A percentile compares a stretch with the other conserved stretches of the same genome.
phyloP scores from a whole-genome alignment of 2,888 invertebrate genomes.

The Scaptomyza caliginosa region DNA sequence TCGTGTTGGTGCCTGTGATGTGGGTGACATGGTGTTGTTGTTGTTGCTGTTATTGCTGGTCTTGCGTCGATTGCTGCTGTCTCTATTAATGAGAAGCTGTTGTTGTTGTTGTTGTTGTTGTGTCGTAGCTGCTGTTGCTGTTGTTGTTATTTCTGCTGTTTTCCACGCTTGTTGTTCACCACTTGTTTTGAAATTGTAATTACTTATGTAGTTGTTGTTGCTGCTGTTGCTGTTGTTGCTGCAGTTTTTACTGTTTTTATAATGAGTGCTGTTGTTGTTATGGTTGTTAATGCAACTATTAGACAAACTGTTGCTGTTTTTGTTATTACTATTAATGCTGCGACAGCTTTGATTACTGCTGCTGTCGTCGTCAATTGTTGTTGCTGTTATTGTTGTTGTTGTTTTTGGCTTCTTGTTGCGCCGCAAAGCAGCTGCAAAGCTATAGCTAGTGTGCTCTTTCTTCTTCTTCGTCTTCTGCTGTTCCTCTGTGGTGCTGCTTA shows the following conservation, averaged over 20 bases:
- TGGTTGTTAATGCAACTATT: conserved; percentile 69
- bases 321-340: conserved; percentile 46
- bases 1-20: conserved; percentile 85
- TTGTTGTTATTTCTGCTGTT: conserved; percentile 45
- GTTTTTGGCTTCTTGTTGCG: conserved; percentile 77
- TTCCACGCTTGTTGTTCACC: conserved; percentile 64
- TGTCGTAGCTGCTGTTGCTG: conserved; percentile 31
- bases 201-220: conserved; percentile 64
- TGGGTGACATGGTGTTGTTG: conserved; percentile 78
- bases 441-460: conserved; percentile 67
- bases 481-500: conserved; percentile 34
- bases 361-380: conserved; percentile 51
- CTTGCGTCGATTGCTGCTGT: conserved; percentile 33
- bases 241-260: conserved; percentile 74
- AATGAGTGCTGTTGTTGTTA: conserved; percentile 65
- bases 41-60: conserved; percentile 41
- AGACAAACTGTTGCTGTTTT: conserved; percentile 57
- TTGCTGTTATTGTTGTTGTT: conserved; percentile 29
- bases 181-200: conserved; percentile 76
- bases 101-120: conserved; percentile 25
- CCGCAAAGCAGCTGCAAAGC: conserved; percentile 70
- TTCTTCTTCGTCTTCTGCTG: conserved; percentile 58
- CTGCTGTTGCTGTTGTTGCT: conserved; percentile 34
- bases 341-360: conserved; percentile 66
- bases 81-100: conserved; percentile 54